Evolutionary conservation across 2,113 vertebrate species (phyloP).

Genomic region (Morone saxatilis): DNA sequence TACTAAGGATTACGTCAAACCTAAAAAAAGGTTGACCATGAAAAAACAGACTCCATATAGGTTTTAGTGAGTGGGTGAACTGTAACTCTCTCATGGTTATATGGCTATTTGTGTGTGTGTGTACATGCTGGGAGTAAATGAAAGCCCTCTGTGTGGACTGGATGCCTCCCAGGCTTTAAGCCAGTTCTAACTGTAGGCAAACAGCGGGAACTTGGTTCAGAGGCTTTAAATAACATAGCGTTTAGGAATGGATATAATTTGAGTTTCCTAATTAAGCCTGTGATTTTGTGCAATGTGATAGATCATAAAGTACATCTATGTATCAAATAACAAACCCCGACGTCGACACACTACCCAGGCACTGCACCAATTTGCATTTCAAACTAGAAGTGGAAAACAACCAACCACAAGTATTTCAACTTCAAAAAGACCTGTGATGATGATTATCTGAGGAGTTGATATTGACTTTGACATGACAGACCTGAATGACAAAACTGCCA

Average conservation of each 20-base stretch:
- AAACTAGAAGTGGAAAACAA: slow-evolving; percentile 49
- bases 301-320: slow-evolving; percentile 52
- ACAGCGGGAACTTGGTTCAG: slow-evolving; percentile 64
- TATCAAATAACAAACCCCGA: slow-evolving; percentile 37
- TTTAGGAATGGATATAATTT: slow-evolving; percentile 75
- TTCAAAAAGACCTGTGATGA: slow-evolving; percentile 43
- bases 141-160: slow-evolving; percentile 74
- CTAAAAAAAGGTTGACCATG: slow-evolving; percentile 31
- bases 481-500: slow-evolving; percentile 28
- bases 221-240: slow-evolving; percentile 73
- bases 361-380: slow-evolving; percentile 51
- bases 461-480: slow-evolving; percentile 29
- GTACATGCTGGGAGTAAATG: slow-evolving; percentile 63
- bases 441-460: slow-evolving; percentile 41
- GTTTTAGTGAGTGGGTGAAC: slow-evolving; percentile 20
- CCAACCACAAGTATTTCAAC: slow-evolving; percentile 19
- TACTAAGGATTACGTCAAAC: slow-evolving; percentile 61
- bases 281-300: slow-evolving; percentile 56
- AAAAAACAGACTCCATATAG: slow-evolving; percentile 43
- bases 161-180: slow-evolving; percentile 64
- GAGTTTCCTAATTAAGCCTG: slow-evolving; percentile 67
- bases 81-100: slow-evolving; percentile 49
- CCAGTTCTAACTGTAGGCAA: slow-evolving; percentile 60
- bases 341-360: slow-evolving; percentile 18
- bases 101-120: slow-evolving; percentile 42